These are phyloP conservation scores for Tinea semifulvella DNA, from an alignment of 2,888 invertebrate species.

Conservation along the genomic window DNA sequence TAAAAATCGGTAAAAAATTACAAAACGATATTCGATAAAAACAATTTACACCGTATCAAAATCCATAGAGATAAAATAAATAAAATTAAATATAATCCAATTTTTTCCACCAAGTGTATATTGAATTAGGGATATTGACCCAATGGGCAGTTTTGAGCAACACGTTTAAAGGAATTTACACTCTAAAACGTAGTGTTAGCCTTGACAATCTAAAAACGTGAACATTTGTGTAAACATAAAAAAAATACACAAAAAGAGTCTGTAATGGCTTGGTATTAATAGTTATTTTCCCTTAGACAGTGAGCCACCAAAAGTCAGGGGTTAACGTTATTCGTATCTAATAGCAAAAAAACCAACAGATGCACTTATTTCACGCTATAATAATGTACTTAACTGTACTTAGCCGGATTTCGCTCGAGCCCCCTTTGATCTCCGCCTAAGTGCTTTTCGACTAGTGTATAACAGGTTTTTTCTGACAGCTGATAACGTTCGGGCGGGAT, in stretches of 20 bases:
- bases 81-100: slow-evolving; percentile 10
- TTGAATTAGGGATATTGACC: slow-evolving; percentile 11
- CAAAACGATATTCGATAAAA: not conserved
- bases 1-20: too few species aligned
- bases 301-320: slow-evolving; percentile 24
- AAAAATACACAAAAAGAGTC: not conserved
- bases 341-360: slow-evolving; percentile 63
- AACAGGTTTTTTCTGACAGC: slow-evolving; percentile 12
- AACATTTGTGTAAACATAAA: not conserved
- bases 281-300: not conserved
- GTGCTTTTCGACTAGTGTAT: slow-evolving; percentile 14
- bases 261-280: not conserved
- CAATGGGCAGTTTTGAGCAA: not conserved
- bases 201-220: not conserved
- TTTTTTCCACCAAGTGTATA: slow-evolving; percentile 10
- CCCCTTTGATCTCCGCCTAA: slow-evolving; percentile 46
- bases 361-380: slow-evolving; percentile 63
- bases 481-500: slow-evolving; percentile 1
- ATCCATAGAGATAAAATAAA: not conserved
- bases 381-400: slow-evolving; percentile 62
- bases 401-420: slow-evolving; percentile 32
- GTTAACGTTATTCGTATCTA: slow-evolving; percentile 57
- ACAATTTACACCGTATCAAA: not conserved
- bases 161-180: not conserved
- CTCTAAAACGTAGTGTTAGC: not conserved